phyloP scores from a whole-genome alignment of 2,113 vertebrate genomes.

The Leptodactylus fuscus region DNA sequence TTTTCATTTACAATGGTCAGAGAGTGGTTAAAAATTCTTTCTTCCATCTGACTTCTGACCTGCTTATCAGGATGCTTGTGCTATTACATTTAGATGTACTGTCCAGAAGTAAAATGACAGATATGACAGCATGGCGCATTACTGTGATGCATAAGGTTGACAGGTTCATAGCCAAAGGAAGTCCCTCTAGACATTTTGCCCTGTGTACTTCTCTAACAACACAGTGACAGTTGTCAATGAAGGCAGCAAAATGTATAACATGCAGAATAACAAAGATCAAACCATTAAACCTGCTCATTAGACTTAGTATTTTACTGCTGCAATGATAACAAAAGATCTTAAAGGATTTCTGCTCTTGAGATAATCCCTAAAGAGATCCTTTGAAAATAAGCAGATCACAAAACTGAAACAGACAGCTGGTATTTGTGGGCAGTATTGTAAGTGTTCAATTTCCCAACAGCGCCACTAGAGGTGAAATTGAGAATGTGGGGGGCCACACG shows the following conservation, averaged over 20 bases:
- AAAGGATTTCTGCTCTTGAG: background rate
- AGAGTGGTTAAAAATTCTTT: background rate
- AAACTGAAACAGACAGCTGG: background rate
- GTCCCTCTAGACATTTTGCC: conserved; percentile 29
- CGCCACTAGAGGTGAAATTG: background rate
- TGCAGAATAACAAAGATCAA: background rate
- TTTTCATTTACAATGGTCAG: background rate
- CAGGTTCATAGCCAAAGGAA: conserved; percentile 41
- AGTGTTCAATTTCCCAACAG: background rate
- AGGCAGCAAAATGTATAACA: background rate
- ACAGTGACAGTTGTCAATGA: conserved; percentile 22
- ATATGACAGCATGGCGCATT: conserved; percentile 26
- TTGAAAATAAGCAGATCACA: background rate
- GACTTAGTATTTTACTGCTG: background rate
- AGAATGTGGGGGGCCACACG: too few species aligned
- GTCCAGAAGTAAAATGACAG: conserved; percentile 42
- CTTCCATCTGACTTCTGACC: background rate
- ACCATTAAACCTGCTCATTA: background rate
- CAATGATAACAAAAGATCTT: conserved; percentile 20
- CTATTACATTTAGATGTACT: conserved; percentile 38
- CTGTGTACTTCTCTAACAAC: background rate
- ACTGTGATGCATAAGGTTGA: conserved; percentile 32
- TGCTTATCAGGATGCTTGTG: background rate
- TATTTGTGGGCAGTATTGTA: background rate
- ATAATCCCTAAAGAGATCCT: background rate